A percentile compares a stretch with the other conserved stretches of the same genome.
phyloP scores from a whole-genome alignment of 2,888 invertebrate species.

The Orthosia incerta region DNA sequence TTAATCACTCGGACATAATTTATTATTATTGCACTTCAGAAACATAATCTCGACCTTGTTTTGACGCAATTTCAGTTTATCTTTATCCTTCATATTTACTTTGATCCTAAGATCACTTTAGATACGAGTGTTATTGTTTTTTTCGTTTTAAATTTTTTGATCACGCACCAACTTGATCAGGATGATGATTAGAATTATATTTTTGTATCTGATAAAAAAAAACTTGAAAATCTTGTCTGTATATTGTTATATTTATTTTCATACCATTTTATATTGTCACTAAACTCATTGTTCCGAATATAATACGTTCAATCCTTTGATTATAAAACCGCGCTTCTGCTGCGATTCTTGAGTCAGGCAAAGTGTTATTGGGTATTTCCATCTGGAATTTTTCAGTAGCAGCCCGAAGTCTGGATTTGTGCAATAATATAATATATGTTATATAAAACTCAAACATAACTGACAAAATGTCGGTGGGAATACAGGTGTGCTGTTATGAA shows the following conservation, averaged over 20 bases:
- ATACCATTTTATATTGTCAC: background rate
- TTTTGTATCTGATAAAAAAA: background rate
- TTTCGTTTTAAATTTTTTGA: background rate
- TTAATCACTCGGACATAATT: constrained; percentile 23
- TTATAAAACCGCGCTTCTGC: no score
- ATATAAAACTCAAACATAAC: no score
- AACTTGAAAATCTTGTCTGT: background rate
- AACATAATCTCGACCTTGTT: constrained; percentile 6
- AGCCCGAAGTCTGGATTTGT: no score
- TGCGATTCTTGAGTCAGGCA: no score
- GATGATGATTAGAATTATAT: background rate
- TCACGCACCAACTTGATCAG: background rate
- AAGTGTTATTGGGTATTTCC: no score
- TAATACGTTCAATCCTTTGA: no score
- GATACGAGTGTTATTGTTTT: background rate
- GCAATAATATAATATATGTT: no score
- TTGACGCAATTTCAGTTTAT: constrained; percentile 9
- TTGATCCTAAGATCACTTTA: background rate
- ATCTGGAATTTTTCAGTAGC: no score
- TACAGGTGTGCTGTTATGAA: no score
- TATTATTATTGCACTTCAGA: constrained; percentile 32
- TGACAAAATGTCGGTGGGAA: no score
- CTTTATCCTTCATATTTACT: constrained; percentile 9
- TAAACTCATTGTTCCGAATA: no score
- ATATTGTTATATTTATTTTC: background rate